Evolutionary conservation across 2,888 invertebrate genomes (phyloP).

Genomic region (Lasioglossum leucozonium): DNA sequence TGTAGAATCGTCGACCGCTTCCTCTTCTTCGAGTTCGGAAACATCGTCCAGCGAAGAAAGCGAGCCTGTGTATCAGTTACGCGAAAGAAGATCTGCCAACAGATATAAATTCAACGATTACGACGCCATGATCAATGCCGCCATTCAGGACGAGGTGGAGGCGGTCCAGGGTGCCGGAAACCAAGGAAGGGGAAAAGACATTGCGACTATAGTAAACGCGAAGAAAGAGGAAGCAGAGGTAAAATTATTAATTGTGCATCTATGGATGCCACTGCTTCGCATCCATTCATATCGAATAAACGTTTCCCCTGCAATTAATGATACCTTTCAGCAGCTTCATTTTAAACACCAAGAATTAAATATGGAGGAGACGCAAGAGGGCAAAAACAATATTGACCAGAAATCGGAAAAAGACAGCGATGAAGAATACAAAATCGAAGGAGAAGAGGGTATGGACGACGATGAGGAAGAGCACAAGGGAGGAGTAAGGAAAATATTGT

Average conservation of each 20-base stretch:
- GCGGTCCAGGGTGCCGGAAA: conserved; percentile 92
- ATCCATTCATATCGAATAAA: not conserved
- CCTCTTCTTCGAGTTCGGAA: conserved; percentile 78
- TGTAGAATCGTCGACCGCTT: conserved; percentile 73
- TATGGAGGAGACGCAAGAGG: conserved; percentile 81
- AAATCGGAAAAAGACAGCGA: conserved; percentile 81
- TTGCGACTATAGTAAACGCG: conserved; percentile 93
- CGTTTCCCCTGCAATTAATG: not conserved
- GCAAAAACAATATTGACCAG: conserved; percentile 82
- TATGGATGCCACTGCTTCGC: not conserved
- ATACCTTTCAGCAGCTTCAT: conserved; percentile 43
- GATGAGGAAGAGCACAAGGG: conserved; percentile 79
- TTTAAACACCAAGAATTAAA: conserved; percentile 76
- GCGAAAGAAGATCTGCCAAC: conserved; percentile 92
- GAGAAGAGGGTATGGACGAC: conserved; percentile 80
- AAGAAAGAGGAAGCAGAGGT: conserved; percentile 88
- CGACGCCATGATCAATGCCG: conserved; percentile 97
- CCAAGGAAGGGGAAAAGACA: conserved; percentile 95
- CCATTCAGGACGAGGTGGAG: conserved; percentile 92
- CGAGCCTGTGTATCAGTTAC: conserved; percentile 93
- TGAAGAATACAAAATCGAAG: conserved; percentile 82
- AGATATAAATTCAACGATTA: conserved; percentile 96
- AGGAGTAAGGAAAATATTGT: conserved; percentile 77
- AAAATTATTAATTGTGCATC: conserved; percentile 19
- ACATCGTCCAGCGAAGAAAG: conserved; percentile 86